Conservation (phyloP, 2,113 vertebrate species). For the Octodon degus region DNA sequence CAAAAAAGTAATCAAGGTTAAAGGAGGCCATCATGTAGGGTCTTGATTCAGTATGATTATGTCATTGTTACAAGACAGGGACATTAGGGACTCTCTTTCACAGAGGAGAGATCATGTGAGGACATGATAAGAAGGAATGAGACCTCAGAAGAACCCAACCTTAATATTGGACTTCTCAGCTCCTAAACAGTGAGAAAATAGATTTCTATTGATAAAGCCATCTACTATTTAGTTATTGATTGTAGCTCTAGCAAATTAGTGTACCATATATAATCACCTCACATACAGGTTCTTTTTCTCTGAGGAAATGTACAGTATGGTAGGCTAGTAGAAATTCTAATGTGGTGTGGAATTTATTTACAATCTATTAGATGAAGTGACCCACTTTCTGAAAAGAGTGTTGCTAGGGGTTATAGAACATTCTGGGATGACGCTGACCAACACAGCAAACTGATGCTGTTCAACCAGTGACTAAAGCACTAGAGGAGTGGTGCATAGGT, state of each 20-base stretch:
- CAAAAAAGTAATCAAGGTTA: background rate
- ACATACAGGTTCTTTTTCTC: background rate
- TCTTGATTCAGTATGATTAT: background rate
- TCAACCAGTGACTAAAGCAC: background rate
- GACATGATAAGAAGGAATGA: background rate
- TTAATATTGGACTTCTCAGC: background rate
- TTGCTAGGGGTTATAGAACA: background rate
- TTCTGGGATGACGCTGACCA: background rate
- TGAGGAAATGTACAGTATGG: background rate
- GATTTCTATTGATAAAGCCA: background rate
- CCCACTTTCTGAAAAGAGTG: background rate
- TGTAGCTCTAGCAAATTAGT: background rate
- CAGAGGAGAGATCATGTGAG: background rate
- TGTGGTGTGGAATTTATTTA: background rate
- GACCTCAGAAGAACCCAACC: background rate
- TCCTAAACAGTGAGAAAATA: background rate
- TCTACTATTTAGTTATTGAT: background rate
- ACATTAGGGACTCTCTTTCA: background rate
- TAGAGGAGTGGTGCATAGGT: accelerated
- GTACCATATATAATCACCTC: background rate
- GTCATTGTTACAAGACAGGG: background rate
- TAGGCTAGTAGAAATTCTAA: background rate
- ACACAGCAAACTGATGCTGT: background rate
- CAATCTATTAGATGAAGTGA: background rate
- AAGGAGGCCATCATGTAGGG: background rate